Base-by-base conservation (phyloP, 2,113 vertebrate species). In the Neogale vison region DNA sequence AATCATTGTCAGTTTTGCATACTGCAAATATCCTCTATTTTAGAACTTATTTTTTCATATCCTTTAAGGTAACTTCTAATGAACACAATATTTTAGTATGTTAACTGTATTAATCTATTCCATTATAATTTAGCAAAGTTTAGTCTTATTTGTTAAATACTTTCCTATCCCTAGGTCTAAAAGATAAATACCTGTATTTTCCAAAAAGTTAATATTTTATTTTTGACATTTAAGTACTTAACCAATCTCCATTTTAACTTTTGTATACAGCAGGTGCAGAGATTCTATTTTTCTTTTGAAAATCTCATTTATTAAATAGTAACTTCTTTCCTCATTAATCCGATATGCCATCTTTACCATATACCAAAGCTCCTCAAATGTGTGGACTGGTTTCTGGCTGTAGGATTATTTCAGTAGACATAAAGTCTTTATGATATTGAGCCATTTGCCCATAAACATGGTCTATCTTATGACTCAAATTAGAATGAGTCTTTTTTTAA, bases 211-310 rank as follows among this genome's bases (percentile, higher is more conserved):
- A 79, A 72, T 72, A 76, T 26, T 67, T 86, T 39, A 77, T 47
- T 88, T 89, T 76, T 67, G 29, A 82, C 7, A 86, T 67, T 72
- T 85, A 89, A 95, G 36, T 95, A 84, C 34, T 89, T 86, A 69
- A 69, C 23, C 1, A 31, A 92, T n/a, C 24, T 79, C 6, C 5
- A 92, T 17, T 69, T 97, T 90, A 90, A 69, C 59, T 61, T 69
- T 77, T 81, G 42, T 55, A 72, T 82, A 67, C 29, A 3, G 4
- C 82, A 0, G 42, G 90, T 50, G 1, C 7, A 86, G 69, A 71
- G 2, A 47, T 55, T 34, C n/a, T 63, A 83, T 34, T 82, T 24
- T 71, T 55, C 61, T 91, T 83, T 29, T 65, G 31, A 15, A 74
- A 81, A 71, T 55, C 88, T 89, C 18, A 61, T 84, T 72, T 81